Evolutionary conservation across 2,113 vertebrate genomes (phyloP), one percentile per base, ranked within the genome.

Genomic region (Thalassarche chlororhynchos): DNA sequence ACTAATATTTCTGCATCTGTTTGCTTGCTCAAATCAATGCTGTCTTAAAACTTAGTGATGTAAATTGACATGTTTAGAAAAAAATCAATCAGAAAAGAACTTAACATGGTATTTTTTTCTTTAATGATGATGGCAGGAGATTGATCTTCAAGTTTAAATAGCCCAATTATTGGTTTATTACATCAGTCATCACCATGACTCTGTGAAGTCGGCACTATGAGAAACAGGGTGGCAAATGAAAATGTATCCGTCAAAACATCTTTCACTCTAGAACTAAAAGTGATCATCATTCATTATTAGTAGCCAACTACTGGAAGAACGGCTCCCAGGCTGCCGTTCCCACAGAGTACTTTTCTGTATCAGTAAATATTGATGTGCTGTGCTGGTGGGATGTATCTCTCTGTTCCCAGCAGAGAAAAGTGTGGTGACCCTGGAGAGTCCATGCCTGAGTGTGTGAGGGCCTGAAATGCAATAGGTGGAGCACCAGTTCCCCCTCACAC

Each of bases 11-110:
- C 61, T 84, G 47, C 24, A 58, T 85, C 49, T 90, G 38, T 31
- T 95, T 84, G 42, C 23, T 89, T 79, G 68, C 54, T 96, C 36
- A 94, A 86, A 54, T 94, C 62, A 97, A 82, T 84, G 62, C 8
- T 36, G 58, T 84, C 62, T 84, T 72, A 93, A 84, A 65, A 90
- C 6, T 6, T 60, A 76, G 54, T 71, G 52, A 76, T 51, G 34
- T 49, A 78, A 92, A 87, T 95, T 72, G 65, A 40, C 36, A 51
- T 29, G 28, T 77, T 90, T 82, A 87, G 74, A 62, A 98, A 91
- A 58, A 95, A 97, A 94, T 91, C 77, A 76, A 89, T 77, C 44
- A 46, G 26, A 54, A 92, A 87, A 94, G 16, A 88, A 57, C 46
- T 79, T 84, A 96, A 94, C 4, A 6, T 42, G 26, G 14, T 69